A percentile compares a stretch with the other conserved stretches of the same genome.
phyloP scores from a whole-genome alignment of 2,797 vertebrate species.

The Labeo calbasu region DNA sequence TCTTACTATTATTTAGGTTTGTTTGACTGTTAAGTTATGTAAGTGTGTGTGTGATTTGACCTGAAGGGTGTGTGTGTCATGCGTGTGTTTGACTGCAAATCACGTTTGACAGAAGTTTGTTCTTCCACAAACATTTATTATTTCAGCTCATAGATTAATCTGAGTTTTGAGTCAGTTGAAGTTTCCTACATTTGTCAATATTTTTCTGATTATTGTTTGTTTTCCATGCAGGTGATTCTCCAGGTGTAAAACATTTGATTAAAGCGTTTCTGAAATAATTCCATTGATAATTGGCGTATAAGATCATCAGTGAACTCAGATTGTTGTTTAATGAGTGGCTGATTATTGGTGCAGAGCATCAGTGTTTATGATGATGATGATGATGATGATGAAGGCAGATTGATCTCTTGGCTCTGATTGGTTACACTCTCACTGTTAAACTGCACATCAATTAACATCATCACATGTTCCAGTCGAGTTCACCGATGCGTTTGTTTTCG shows the following conservation, averaged over 20 bases:
- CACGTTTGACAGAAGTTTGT: neutral
- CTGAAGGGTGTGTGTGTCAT: neutral
- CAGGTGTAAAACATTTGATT: neutral
- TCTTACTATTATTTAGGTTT: too few relatives aligned
- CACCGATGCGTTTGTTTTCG: neutral
- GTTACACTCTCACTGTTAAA: neutral
- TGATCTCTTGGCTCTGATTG: neutral
- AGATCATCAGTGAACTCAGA: neutral
- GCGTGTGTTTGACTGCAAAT: neutral
- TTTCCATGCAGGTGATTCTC: neutral
- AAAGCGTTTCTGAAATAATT: neutral
- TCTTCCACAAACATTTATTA: too few relatives aligned
- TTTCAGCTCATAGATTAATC: too few relatives aligned
- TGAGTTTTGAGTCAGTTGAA: neutral
- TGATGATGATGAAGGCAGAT: neutral
- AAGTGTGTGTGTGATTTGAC: neutral
- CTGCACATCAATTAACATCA: neutral
- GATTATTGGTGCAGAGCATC: neutral
- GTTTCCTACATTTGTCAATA: neutral
- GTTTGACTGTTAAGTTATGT: too few relatives aligned
- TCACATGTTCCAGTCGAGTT: neutral
- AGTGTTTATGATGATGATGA: neutral
- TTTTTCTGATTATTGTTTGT: neutral
- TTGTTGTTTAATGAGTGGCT: neutral
- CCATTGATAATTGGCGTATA: neutral